phyloP scores from a whole-genome alignment of 2,113 vertebrate genomes.

The Muscicapa adusta region DNA sequence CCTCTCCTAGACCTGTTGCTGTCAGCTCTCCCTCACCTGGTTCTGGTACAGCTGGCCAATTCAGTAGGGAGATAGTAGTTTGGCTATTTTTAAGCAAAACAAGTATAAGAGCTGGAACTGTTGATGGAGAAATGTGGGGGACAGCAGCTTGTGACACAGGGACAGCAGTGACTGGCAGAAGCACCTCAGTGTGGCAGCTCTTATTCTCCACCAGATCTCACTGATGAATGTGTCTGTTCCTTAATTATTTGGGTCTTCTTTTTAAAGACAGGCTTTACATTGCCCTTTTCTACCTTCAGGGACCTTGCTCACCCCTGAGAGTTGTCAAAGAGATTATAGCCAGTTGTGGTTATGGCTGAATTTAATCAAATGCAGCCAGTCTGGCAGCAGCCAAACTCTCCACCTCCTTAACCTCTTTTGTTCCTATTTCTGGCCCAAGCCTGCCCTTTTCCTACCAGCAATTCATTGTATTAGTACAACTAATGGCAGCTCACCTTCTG shows the following conservation, averaged over 20 bases:
- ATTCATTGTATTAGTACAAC: background rate
- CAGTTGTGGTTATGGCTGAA: background rate
- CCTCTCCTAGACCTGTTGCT: background rate
- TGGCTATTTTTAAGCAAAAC: background rate
- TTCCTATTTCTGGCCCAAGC: background rate
- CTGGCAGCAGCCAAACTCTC: background rate
- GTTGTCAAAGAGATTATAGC: background rate
- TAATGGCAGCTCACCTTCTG: conserved; percentile 26
- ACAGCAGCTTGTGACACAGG: background rate
- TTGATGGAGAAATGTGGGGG: background rate
- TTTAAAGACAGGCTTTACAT: background rate
- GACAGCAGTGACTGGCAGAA: background rate
- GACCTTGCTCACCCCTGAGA: background rate
- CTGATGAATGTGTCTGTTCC: background rate
- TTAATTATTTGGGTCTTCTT: background rate
- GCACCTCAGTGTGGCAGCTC: background rate
- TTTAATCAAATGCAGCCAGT: background rate
- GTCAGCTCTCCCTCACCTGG: background rate
- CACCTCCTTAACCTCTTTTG: background rate
- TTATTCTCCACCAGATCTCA: background rate
- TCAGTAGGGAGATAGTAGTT: background rate
- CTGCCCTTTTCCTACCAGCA: conserved; percentile 7
- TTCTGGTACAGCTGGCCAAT: background rate
- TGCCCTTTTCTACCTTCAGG: background rate
- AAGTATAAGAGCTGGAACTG: background rate